Base-by-base conservation (phyloP, 2,888 invertebrate species). In the Odontocolon sp. region DNA sequence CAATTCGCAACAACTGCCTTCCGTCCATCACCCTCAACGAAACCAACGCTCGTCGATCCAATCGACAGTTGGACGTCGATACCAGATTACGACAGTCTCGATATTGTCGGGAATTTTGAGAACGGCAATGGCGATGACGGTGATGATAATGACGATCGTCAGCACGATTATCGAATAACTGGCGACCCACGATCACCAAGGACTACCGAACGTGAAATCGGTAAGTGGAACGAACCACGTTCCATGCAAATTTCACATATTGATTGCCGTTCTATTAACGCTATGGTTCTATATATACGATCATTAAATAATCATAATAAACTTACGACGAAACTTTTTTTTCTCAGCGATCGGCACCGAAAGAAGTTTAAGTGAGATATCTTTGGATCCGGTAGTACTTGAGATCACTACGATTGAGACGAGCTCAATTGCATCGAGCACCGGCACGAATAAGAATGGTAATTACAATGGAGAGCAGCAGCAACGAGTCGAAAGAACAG, bases 401-500 rank as follows among this genome's bases (percentile, higher is more conserved):
- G 54, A 56, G 50, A 67, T 61, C 36, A 11, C 40, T 54, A 33
- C 61, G 47, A 76, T 40, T 28, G 76, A 38, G 54, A 47, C 67
- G 33, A 76, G 57, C 33, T 50, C 75, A 45, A 57, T 71, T 18
- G 40, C 38, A 56, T 40, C 40, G 16, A 71, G 23, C 31, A 69
- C 69, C 31, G 69, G 21, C 61, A 71, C 71, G 71, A 76, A 26
- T 33, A 54, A 71, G 61, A 26, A 71, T 47, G 76, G 47, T 71
- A 76, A 76, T 76, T 76, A 76, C 76, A 71, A 71, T 31, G 71
- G 47, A 40, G 36, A 56, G 28, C 76, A 71, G 54, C 52, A 61
- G 28, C 76, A 71, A 47, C 52, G 67, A 71, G 66, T 71, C 59
- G 76, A 71, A 50, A 61, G 71, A 54, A 61, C 56, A 54, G 71